Base-by-base conservation (phyloP, 2,888 invertebrate species). In the Mamestra brassicae region DNA sequence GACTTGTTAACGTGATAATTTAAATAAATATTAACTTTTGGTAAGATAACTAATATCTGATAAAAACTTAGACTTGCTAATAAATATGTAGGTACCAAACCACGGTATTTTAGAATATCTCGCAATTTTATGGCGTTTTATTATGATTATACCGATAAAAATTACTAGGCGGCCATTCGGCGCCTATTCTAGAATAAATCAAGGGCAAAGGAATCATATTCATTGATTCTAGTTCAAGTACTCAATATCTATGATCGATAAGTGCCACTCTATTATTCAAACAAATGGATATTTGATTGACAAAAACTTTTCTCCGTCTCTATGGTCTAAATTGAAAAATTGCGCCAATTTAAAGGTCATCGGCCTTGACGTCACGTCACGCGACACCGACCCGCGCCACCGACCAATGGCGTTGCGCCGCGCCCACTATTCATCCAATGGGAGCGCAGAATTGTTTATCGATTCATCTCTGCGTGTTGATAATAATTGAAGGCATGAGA, bases 271-370 rank as follows among this genome's bases (percentile, higher is more conserved):
- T 74, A 72, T 81, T 75, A 86, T 75, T 86, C 70, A 80, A 84
- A 88, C 77, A 80, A 84, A 85, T 83, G 69, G 34, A 55, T 83
- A 81, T 88, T 89, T 82, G 68, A 85, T 86, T 83, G 85, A 85
- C 76, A 80, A 84, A 87, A 81, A 83, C 78, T 85, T 83, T 83
- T 83, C 85, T 85, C 82, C 83, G 74, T 42, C 71, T 76, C 74
- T 73, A 66, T 71, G 74, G 88, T 90, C 88, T 91, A 91, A 93
- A 94, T 94, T 93, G 93, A 93, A 93, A 94, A 94, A 94, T 93
- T 93, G 90, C 89, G 87, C 89, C 92, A 91, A 92, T 94, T 90
- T 86, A 92, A 85, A 93, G 95, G 93, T 93, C 94, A 88, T 91
- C 92, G 91, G 85, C 94, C 94, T 93, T 93, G 91, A 90, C 91